Evolutionary conservation across 2,888 invertebrate genomes (phyloP).

Genomic region (Torymus auratus): DNA sequence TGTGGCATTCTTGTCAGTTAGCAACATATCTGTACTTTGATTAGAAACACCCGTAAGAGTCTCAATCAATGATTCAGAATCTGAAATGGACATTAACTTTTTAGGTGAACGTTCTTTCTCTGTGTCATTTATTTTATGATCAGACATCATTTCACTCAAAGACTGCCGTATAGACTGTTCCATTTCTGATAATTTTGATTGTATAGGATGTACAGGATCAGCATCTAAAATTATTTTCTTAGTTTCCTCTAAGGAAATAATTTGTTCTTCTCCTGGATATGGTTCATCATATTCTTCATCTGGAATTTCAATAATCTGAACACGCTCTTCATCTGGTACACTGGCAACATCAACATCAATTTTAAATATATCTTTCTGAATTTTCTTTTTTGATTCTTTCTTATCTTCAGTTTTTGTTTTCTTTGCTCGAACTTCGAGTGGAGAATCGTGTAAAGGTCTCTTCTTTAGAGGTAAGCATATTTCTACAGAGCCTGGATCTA

Average conservation of each 20-base stretch:
- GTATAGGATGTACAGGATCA: constrained; percentile 62
- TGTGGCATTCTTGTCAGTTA: neutral
- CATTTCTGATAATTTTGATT: constrained; percentile 68
- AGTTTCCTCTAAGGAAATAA: constrained; percentile 69
- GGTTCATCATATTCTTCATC: constrained; percentile 74
- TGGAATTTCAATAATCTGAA: constrained; percentile 73
- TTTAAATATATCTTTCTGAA: constrained; percentile 54
- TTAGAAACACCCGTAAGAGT: constrained; percentile 50
- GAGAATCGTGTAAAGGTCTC: constrained; percentile 63
- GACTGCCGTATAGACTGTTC: constrained; percentile 69
- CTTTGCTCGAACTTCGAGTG: constrained; percentile 76
- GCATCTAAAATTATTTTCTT: constrained; percentile 69
- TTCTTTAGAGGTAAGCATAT: constrained; percentile 71
- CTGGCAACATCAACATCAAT: constrained; percentile 62
- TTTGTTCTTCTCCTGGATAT: constrained; percentile 68
- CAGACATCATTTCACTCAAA: constrained; percentile 67
- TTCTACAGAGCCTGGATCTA: constrained; percentile 62
- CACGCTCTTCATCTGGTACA: constrained; percentile 74
- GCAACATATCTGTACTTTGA: constrained; percentile 7
- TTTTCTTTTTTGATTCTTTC: constrained; percentile 48
- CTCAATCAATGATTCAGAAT: constrained; percentile 46
- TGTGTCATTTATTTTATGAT: constrained; percentile 58
- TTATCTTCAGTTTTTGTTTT: constrained; percentile 79
- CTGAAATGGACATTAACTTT: constrained; percentile 31
- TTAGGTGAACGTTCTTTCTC: constrained; percentile 2